Evolutionary conservation across 2,888 invertebrate genomes (phyloP), one percentile per base, ranked within the genome.

Genomic region (Drosophila macrothrix): DNA sequence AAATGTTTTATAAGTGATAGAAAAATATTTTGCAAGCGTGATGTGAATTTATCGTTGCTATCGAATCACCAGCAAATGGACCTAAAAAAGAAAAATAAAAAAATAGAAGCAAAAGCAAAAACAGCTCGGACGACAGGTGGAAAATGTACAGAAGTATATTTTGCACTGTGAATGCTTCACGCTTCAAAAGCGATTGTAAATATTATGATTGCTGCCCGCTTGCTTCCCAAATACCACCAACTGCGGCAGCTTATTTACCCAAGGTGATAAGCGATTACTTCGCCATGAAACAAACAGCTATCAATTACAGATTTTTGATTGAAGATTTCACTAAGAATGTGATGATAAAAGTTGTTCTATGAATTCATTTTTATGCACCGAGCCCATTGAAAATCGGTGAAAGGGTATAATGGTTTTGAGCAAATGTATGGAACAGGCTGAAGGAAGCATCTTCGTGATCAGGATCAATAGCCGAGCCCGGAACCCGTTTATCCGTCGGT

Each of bases 21-120:
- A 85, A 91, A 91, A 91, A 91, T 92, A 92, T 91, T 92, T 92
- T 88, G 84, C 85, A 90, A 90, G 92, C 92, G 92, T 92, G 92
- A 92, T 91, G 86, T 84, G 92, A 92, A 92, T 92, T 92, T 91
- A 92, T 92, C 67, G 74, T 72, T 80, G 84, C 73, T 67, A 76
- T 78, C 73, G 82, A 78, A 67, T 67, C 76, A 73, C 61, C 83
- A 78, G 73, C 76, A 67, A 46, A 46, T 73, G 63, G 76, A 78
- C 83, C 74, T 46, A 67, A 67, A 72, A 63, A 72, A 78, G 16
- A 4, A 25, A 25, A 22, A 5, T 5, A 28, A 28, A 28, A 9
- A 31, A 31, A 31, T 29, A 29, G 7, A 46, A 22, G 16, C 25
- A 25, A 25, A 25, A 9, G 4, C 67, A 66, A 64, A 35, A 41